A percentile compares a stretch with the other conserved stretches of the same genome.
Evolutionary conservation across 1,140 invertebrate species (phyloP).

Genomic region (Oryctes rhinoceros): DNA sequence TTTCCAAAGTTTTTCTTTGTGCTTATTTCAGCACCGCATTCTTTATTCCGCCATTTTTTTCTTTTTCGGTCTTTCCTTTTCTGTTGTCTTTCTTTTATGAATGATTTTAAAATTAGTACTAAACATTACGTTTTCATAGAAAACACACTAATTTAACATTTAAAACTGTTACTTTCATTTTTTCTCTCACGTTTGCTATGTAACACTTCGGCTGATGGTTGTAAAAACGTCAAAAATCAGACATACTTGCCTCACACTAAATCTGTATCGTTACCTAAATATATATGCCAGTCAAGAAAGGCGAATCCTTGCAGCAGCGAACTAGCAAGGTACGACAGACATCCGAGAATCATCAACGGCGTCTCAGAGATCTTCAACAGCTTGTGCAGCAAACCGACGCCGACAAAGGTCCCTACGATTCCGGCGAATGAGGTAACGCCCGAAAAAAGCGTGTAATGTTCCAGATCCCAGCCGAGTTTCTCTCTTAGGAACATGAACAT

Average conservation of each 20-base stretch:
- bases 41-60: too few species aligned
- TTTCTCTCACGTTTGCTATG: too few species aligned
- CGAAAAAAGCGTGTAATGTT: slow-evolving; percentile 68
- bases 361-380: slow-evolving; percentile 61
- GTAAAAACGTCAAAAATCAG: too few species aligned
- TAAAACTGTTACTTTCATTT: too few species aligned
- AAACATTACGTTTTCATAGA: too few species aligned
- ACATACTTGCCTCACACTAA: neutral
- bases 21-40: too few species aligned
- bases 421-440: slow-evolving; percentile 61
- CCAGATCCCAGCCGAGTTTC: slow-evolving; percentile 72
- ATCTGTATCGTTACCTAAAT: slow-evolving; percentile 61
- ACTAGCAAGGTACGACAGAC: slow-evolving; percentile 60
- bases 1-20: too few species aligned
- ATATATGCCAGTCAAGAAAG: slow-evolving; percentile 71
- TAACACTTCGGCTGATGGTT: too few species aligned
- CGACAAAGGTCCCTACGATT: slow-evolving; percentile 65
- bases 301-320: slow-evolving; percentile 66
- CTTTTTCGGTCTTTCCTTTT: too few species aligned
- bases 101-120: too few species aligned
- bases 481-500: slow-evolving; percentile 71
- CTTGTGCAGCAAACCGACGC: slow-evolving; percentile 65
- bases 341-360: slow-evolving; percentile 59
- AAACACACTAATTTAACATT: too few species aligned
- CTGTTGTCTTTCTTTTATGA: too few species aligned